Conservation (phyloP, 2,113 vertebrate genomes). For the Entelurus aequoreus region DNA sequence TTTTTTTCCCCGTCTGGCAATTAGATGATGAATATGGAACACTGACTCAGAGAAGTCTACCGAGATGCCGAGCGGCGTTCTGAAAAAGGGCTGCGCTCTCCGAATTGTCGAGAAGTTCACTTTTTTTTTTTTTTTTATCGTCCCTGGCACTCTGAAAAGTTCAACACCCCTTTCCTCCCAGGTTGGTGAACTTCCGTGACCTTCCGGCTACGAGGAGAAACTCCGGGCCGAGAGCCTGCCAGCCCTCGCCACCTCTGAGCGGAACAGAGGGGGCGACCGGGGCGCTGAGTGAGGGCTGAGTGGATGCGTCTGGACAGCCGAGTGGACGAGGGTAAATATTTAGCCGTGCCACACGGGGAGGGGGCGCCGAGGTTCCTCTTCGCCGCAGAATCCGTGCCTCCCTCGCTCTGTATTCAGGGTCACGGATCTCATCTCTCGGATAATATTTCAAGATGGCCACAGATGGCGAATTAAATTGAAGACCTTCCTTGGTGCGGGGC, state of each 20-base stretch:
- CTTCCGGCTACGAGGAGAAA: constrained; percentile 55
- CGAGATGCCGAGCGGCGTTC: constrained; percentile 49
- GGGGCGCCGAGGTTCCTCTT: constrained; percentile 41
- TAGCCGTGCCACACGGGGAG: constrained; percentile 64
- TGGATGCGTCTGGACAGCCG: constrained; percentile 64
- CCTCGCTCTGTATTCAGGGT: constrained; percentile 74
- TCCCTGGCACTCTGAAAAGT: constrained; percentile 57
- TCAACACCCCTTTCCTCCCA: constrained; percentile 52
- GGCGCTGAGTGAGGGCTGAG: constrained; percentile 39
- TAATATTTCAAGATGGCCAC: constrained; percentile 75
- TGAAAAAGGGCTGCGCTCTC: constrained; percentile 46
- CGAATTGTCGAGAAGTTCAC: constrained; percentile 53
- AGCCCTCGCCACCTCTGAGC: constrained; percentile 44
- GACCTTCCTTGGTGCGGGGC: constrained; percentile 58
- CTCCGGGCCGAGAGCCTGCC: constrained; percentile 60
- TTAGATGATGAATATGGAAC: constrained; percentile 74
- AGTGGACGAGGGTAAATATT: constrained; percentile 73
- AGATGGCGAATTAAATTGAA: constrained; percentile 78
- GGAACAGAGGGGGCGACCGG: constrained; percentile 39
- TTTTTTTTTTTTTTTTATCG: constrained; percentile 14
- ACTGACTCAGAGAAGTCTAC: constrained; percentile 40
- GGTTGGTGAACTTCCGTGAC: constrained; percentile 65
- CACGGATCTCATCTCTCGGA: constrained; percentile 80
- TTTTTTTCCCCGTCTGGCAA: constrained; percentile 47
- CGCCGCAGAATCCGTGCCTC: too few species aligned